These are phyloP conservation scores for Brotula barbata DNA, from an alignment of 2,797 vertebrate species.

Conservation along the genomic window DNA sequence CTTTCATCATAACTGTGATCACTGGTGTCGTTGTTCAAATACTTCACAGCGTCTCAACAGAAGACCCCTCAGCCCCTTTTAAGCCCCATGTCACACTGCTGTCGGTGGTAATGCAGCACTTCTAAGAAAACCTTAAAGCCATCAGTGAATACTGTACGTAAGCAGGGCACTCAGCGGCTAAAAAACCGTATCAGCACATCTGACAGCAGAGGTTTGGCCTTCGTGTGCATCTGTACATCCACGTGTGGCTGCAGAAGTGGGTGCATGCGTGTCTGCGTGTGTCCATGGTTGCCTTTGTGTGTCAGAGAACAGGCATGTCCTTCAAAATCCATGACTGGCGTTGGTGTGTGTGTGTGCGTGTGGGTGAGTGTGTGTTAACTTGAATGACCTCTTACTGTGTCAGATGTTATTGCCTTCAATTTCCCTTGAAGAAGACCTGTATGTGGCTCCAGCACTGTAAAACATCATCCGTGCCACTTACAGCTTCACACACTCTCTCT, in stretches of 20 bases:
- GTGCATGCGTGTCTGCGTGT: conserved; percentile 7
- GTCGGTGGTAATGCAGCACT: conserved; percentile 51
- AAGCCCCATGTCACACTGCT: background rate
- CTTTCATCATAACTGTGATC: conserved; percentile 28
- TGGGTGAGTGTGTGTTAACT: conserved; percentile 29
- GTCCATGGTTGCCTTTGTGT: conserved; percentile 2
- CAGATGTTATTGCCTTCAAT: conserved; percentile 65
- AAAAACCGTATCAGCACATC: conserved; percentile 51
- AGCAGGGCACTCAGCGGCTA: conserved; percentile 60
- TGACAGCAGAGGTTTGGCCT: conserved; percentile 47
- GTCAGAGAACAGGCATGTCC: conserved; percentile 4
- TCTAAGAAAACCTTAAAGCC: conserved; percentile 36
- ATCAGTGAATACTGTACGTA: conserved; percentile 26
- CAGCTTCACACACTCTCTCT: conserved; percentile 37
- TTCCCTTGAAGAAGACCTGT: conserved; percentile 62
- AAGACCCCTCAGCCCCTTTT: conserved; percentile 1
- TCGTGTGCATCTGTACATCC: conserved; percentile 18
- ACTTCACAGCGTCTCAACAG: conserved; percentile 15
- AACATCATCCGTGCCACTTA: conserved; percentile 49
- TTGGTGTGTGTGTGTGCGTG: conserved; percentile 1
- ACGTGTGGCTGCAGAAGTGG: conserved; percentile 5
- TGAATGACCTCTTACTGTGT: conserved; percentile 57
- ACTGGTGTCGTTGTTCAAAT: conserved; percentile 6
- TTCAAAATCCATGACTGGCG: conserved; percentile 5
- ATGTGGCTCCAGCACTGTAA: conserved; percentile 45